Base-by-base conservation (phyloP, 2,888 invertebrate species). In the Apodemia mormo region DNA sequence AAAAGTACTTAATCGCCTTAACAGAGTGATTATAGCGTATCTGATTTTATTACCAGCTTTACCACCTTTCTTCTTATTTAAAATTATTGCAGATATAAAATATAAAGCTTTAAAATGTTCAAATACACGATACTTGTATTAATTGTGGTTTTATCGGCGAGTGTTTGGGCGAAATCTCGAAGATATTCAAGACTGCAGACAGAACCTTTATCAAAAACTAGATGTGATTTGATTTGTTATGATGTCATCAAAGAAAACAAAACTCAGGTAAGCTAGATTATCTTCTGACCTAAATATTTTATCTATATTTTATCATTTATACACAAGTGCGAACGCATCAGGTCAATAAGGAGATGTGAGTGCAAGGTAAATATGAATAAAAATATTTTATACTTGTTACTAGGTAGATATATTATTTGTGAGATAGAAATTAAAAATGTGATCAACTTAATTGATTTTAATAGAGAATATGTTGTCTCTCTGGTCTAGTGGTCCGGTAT, bases 191-290 rank as follows among this genome's bases (percentile, higher is more conserved):
- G 91, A 75, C 82, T 88, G 66, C 88, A 93, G 76, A 85, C 90
- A 49, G 94, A 94, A 72, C 93, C 94, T 14, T 82, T 95, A 71
- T 91, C 94, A 68, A 94, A 94, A 70, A 94, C 95, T n/a, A 90
- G 94, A 74, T 95, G 95, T 81, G 95, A 95, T 76, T 89, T 95
- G 30, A 89, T 90, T 75, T 95, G 95, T 80, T 89, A 90, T 76
- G 91, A 92, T 54, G 83, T 84, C 61, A 85, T 79, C 74, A 87
- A 88, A 73, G 88, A 90, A 43, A 82, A 77, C 12, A 93, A 83
- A 77, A 76, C 83, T n/a, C 81, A 86, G 87, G 94, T 94, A 75
- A 86, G 54, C 52, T 65, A 65, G 45, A 12, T 45, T 45, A 45
- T 45, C 45, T 45, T 45, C 12, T 45, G 56, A 22, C 49, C 30